Evolutionary conservation across 2,113 vertebrate genomes (phyloP), one percentile per base, ranked within the genome.

Genomic region (Calidris pugnax): DNA sequence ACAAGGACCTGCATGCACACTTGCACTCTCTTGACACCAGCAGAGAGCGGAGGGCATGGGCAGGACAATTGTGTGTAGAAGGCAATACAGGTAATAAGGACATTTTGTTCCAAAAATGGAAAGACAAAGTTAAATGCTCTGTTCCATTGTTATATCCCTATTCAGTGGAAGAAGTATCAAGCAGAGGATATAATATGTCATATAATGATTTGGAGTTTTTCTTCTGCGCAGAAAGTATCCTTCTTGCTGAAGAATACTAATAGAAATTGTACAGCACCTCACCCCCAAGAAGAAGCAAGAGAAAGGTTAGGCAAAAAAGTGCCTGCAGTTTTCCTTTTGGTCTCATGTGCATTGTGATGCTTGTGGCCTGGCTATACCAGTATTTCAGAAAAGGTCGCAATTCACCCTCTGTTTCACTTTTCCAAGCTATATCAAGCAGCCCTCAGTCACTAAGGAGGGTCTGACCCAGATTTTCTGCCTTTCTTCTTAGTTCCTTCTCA

Each of bases 381-480:
- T 19, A 81, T 59, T 63, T 47, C 33, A 62, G 63, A 66, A 85
- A 78, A 95, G 73, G 88, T 85, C 73, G 85, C 37, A 81, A 79
- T 92, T 60, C 48, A 74, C 9, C 41, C 43, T 90, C 67, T 35
- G 3, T 77, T 73, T 92, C 73, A 57, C n/a, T 90, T 89, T 91
- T 74, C 62, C 45, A 75, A 92, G 69, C 19, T 82, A 10, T 77
- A 93, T 68, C 60, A 81, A 85, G 53, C 68, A 92, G 17, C 6
- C 50, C 50, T 89, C 86, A 92, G 85, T 76, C 96, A 94, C 90
- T 35, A 92, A 97, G 83, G 90, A 96, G 79, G 41, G 35, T 87
- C 48, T 97, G 97, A 96, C 97, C 95, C 80, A 95, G 89, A 97
- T 97, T 97, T 95, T 41, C 45, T 93, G 35, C 64, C 86, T 96